These are phyloP conservation scores for Danaus chrysippus DNA, from an alignment of 2,888 invertebrate species.

Conservation along the genomic window DNA sequence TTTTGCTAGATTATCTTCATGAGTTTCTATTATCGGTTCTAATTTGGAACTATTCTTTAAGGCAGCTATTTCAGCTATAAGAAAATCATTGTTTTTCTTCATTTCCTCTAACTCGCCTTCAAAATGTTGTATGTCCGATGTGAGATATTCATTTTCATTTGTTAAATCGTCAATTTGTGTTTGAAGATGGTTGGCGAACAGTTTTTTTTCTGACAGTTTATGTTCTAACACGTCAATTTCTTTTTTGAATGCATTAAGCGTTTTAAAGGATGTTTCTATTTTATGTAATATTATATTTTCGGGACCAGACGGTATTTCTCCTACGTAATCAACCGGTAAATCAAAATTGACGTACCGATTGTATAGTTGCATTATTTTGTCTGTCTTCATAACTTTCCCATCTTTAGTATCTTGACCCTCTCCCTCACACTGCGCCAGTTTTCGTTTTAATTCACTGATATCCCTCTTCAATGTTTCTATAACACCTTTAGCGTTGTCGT, in stretches of 20 bases:
- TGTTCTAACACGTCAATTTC: conserved; percentile 79
- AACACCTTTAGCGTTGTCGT: conserved; percentile 73
- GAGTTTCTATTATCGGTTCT: conserved; percentile 85
- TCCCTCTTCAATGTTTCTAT: conserved; percentile 73
- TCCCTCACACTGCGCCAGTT: conserved; percentile 52
- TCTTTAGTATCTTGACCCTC: conserved; percentile 41
- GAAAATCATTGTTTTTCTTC: conserved; percentile 84
- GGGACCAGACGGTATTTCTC: conserved; percentile 63
- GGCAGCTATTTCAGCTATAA: conserved; percentile 82
- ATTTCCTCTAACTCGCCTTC: conserved; percentile 83
- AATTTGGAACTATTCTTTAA: conserved; percentile 82
- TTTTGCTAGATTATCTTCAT: conserved; percentile 83
- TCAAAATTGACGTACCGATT: conserved; percentile 73
- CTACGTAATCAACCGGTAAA: conserved; percentile 67
- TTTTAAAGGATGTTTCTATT: conserved; percentile 76
- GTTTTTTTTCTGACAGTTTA: conserved; percentile 77
- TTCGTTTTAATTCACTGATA: conserved; percentile 63
- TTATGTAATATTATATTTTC: conserved; percentile 63
- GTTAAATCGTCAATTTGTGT: conserved; percentile 78
- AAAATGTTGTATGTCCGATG: conserved; percentile 68
- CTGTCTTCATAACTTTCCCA: conserved; percentile 54
- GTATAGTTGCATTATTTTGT: conserved; percentile 64
- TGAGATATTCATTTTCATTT: conserved; percentile 71
- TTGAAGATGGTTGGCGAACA: conserved; percentile 72
- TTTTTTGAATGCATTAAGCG: conserved; percentile 78